Percentiles rank a stretch among this genome's conserved stretches.
Evolutionary conservation across 30 jellyfish, hydroid and myxozoan species (phyloP).

Genomic region (Hydractinia symbiolongicarpus): DNA sequence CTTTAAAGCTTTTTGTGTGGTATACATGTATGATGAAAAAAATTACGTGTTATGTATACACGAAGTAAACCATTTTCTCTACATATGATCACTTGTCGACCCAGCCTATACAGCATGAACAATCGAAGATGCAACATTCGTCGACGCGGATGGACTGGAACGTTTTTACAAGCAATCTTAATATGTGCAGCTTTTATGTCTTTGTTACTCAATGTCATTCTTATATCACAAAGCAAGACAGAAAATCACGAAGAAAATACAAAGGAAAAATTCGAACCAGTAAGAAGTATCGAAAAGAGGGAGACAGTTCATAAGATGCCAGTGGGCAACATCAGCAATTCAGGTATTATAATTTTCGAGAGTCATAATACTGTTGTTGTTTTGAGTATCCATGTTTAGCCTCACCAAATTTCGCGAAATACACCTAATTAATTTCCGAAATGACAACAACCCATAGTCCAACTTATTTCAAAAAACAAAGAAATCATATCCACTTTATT

Average conservation of each 20-base stretch:
- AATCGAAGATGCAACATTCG: not conserved
- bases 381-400: no score
- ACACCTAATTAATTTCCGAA: no score
- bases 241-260: constrained; percentile 12
- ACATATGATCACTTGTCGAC: no score
- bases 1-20: no score
- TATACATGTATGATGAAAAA: no score
- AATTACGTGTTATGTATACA: no score
- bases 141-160: constrained; percentile 78
- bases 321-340: constrained; percentile 10
- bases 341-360: not conserved
- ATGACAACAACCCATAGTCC: not conserved
- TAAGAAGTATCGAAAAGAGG: constrained; percentile 1
- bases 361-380: no score
- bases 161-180: constrained; percentile 54
- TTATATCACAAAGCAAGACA: constrained; percentile 25
- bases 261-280: constrained; percentile 54
- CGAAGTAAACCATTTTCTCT: no score
- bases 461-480: not conserved
- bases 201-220: constrained; percentile 62
- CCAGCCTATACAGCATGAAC: no score
- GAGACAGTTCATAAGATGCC: not conserved
- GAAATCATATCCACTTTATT: not conserved
- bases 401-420: no score
- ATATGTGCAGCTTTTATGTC: constrained; percentile 60